These are phyloP conservation scores for Actias luna DNA, from an alignment of 2,888 invertebrate species.

Conservation along the genomic window DNA sequence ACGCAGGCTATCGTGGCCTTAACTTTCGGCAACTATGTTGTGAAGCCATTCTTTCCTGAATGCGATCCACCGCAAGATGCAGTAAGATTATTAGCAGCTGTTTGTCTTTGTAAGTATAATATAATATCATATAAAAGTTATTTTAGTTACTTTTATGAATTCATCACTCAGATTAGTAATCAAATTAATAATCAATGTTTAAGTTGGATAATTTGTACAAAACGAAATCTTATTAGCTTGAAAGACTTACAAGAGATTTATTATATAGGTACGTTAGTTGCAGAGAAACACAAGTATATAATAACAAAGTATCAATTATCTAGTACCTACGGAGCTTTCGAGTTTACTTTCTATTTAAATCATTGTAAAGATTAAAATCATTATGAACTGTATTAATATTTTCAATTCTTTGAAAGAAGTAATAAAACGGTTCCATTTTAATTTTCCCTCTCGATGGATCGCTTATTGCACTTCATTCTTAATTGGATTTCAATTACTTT, in stretches of 20 bases:
- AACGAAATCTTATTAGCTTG: constrained; percentile 1
- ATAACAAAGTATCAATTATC: not conserved
- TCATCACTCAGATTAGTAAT: not conserved
- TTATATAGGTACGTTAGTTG: not conserved
- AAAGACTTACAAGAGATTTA: constrained; percentile 5
- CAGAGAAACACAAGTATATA: not conserved
- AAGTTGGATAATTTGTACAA: not conserved
- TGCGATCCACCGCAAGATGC: constrained; percentile 89
- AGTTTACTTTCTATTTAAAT: not conserved
- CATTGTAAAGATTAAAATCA: too few relatives aligned
- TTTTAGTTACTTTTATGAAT: not conserved
- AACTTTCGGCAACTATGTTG: constrained; percentile 95
- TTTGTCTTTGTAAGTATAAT: constrained; percentile 88
- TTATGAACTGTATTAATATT: not conserved
- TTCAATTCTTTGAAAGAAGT: not conserved
- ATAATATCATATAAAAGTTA: not conserved
- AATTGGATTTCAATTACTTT: not conserved
- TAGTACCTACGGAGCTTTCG: not conserved
- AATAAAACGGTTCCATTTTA: not conserved
- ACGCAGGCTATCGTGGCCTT: constrained; percentile 93
- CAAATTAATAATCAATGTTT: not conserved
- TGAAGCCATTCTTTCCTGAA: constrained; percentile 91
- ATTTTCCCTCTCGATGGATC: not conserved
- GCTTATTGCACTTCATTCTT: not conserved
- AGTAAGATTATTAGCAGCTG: constrained; percentile 90